Conservation (phyloP, 2,797 vertebrate species). For the Cynodonichthys magdalenae region DNA sequence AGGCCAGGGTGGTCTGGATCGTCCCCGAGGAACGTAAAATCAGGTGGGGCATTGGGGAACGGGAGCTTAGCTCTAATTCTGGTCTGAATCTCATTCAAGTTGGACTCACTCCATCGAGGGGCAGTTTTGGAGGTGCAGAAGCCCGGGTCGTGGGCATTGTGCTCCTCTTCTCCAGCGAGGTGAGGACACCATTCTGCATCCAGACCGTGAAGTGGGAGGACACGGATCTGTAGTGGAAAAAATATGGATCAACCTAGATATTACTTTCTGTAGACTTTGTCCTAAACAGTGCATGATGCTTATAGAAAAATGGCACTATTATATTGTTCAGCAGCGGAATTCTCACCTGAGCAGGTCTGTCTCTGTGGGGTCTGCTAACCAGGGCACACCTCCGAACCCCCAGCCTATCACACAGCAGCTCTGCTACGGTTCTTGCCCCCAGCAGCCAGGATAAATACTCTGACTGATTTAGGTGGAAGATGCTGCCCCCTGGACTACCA, state of each 20-base stretch:
- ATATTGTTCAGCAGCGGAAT: neutral
- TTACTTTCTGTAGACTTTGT: neutral
- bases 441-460: conserved; percentile 69
- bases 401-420: conserved; percentile 74
- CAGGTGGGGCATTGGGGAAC: conserved; percentile 35
- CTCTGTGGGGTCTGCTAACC: conserved; percentile 68
- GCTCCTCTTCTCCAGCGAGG: conserved; percentile 73
- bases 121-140: conserved; percentile 81
- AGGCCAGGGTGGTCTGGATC: conserved; percentile 65
- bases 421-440: conserved; percentile 62
- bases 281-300: too few species aligned
- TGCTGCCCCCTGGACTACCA: conserved; percentile 36
- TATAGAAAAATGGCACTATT: too few species aligned
- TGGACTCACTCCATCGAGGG: conserved; percentile 67
- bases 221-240: conserved; percentile 48
- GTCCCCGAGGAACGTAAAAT: conserved; percentile 71
- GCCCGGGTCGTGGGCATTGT: conserved; percentile 70
- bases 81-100: conserved; percentile 63
- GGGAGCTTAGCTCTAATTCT: conserved; percentile 68
- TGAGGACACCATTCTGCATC: conserved; percentile 74
- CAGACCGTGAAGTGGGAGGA: conserved; percentile 80
- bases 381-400: conserved; percentile 76
- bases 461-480: conserved; percentile 72
- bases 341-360: conserved; percentile 66
- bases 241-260: neutral